Conservation (phyloP, 2,113 vertebrate genomes). For the Myotis yumanensis region DNA sequence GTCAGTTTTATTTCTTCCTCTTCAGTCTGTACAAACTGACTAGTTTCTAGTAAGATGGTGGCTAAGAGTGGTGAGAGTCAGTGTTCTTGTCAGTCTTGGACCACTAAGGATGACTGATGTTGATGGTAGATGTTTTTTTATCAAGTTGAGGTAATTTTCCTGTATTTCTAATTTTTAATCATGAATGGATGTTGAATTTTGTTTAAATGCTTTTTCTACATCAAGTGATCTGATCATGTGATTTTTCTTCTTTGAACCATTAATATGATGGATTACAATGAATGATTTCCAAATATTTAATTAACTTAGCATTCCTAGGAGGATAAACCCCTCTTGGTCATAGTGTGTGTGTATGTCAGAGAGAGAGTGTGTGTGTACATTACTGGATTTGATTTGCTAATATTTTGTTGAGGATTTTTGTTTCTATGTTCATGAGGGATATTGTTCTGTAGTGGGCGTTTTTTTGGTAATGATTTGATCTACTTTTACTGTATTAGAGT, state of each 20-base stretch:
- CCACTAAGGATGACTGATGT: background rate
- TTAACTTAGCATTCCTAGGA: background rate
- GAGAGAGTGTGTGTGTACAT: background rate
- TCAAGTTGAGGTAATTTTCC: conserved; percentile 15
- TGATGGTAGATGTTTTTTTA: background rate
- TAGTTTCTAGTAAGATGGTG: background rate
- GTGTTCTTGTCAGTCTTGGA: background rate
- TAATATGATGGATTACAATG: background rate
- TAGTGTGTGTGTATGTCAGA: background rate
- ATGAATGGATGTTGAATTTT: conserved; percentile 37
- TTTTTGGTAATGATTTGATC: background rate
- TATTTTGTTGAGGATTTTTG: conserved; percentile 51
- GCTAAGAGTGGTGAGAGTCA: background rate
- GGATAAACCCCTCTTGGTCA: conserved; percentile 14
- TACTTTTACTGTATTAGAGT: conserved; percentile 14
- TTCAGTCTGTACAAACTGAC: background rate
- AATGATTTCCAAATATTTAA: conserved; percentile 30
- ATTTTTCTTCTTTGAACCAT: conserved; percentile 41
- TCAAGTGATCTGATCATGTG: conserved; percentile 5
- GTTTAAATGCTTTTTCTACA: conserved; percentile 18
- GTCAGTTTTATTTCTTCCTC: conserved; percentile 2
- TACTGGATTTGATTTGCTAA: conserved; percentile 32
- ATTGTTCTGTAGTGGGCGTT: background rate
- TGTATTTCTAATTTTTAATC: conserved; percentile 7
- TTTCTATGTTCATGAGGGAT: conserved; percentile 23